Conservation (phyloP, 2,797 vertebrate species). For the Spinus pinus region DNA sequence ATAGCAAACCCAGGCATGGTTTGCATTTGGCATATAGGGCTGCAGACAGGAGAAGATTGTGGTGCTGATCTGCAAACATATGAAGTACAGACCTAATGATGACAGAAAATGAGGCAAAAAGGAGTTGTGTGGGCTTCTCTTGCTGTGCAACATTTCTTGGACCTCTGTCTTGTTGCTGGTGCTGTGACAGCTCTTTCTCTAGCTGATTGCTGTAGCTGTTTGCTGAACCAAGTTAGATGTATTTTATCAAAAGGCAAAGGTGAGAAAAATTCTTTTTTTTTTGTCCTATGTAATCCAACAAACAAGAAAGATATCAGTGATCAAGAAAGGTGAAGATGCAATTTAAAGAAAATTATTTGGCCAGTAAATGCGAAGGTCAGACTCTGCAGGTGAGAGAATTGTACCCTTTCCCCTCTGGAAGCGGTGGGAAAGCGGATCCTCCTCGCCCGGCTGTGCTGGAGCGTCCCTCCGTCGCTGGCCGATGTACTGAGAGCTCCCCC, state of each 20-base stretch:
- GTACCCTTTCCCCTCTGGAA: neutral
- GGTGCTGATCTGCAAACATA: neutral
- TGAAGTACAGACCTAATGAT: neutral
- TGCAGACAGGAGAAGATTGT: neutral
- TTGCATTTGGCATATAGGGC: neutral
- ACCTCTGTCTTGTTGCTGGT: neutral
- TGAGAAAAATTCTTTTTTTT: neutral
- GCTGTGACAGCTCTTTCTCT: neutral
- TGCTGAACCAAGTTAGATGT: neutral
- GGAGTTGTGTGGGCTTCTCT: neutral
- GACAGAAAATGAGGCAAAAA: neutral
- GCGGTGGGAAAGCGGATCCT: neutral
- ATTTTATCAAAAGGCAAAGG: neutral
- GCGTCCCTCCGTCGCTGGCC: rapidly evolving
- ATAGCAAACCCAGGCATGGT: neutral
- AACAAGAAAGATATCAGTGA: neutral
- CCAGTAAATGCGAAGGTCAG: neutral
- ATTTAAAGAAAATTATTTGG: neutral
- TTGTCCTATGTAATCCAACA: neutral
- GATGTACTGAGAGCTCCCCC: slow-evolving; percentile 55
- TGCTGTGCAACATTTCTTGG: neutral
- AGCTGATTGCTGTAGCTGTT: neutral
- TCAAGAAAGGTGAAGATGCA: neutral
- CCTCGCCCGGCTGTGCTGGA: neutral
- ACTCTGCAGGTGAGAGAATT: neutral